Conservation (phyloP, 2,797 vertebrate genomes). For the Sitta carolinensis region DNA sequence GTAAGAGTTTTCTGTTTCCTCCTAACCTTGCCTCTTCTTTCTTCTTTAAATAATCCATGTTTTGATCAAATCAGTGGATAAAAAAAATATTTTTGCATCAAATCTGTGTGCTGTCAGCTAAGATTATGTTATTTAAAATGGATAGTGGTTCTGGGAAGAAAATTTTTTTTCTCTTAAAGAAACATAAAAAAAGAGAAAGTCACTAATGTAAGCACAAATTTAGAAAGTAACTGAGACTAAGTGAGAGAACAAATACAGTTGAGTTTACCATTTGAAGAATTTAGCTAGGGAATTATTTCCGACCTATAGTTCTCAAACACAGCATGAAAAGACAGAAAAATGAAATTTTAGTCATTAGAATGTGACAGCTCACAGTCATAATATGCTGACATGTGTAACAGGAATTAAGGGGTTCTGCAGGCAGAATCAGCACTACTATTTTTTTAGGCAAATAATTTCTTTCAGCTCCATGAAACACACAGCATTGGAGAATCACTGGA, state of each 20-base stretch:
- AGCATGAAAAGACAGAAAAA: conserved; percentile 71
- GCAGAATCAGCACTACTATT: conserved; percentile 56
- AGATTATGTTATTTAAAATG: conserved; percentile 48
- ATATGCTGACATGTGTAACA: conserved; percentile 73
- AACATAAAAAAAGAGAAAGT: background rate
- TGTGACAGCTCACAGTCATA: conserved; percentile 75
- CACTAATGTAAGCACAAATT: conserved; percentile 23
- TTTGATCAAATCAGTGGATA: conserved; percentile 57
- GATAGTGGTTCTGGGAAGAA: conserved; percentile 21
- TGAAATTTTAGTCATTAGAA: conserved; percentile 74
- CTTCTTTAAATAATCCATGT: conserved; percentile 58
- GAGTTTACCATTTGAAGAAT: conserved; percentile 49
- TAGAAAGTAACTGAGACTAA: conserved; percentile 12
- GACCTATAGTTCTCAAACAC: conserved; percentile 71
- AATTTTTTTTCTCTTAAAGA: background rate
- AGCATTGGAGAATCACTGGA: conserved; percentile 42
- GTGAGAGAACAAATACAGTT: background rate
- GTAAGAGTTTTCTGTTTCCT: background rate
- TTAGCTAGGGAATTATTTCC: conserved; percentile 62
- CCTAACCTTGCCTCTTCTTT: background rate
- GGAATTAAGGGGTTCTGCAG: conserved; percentile 71
- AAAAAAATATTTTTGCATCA: conserved; percentile 52
- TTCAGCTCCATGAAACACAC: conserved; percentile 60
- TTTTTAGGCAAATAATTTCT: conserved; percentile 70
- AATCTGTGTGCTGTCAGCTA: conserved; percentile 48